phyloP scores from a whole-genome alignment of 2,113 vertebrate species.

The Callorhinus ursinus region DNA sequence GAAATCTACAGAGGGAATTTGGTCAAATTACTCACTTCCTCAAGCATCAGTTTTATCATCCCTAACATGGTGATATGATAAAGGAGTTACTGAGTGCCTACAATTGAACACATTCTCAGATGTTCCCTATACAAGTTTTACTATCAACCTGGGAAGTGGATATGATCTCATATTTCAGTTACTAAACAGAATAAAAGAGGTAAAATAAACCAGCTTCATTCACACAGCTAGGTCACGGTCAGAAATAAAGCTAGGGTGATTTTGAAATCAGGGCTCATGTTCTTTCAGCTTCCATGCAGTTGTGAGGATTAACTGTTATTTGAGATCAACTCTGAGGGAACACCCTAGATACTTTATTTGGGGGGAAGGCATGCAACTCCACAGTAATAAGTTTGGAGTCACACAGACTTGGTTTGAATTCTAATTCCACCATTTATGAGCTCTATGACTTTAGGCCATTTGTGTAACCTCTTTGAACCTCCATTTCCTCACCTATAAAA shows the following conservation, averaged over 20 bases:
- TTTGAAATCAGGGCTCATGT: not conserved
- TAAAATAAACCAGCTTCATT: not conserved
- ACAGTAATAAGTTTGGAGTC: not conserved
- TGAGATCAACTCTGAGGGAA: not conserved
- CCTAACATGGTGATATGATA: not conserved
- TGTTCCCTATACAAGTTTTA: not conserved
- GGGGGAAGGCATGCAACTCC: not conserved
- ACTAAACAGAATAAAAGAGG: not conserved
- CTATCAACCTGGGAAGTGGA: not conserved
- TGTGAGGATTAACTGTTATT: not conserved
- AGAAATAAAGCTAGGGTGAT: not conserved
- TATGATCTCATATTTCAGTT: not conserved
- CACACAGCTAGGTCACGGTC: not conserved
- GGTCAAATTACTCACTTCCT: not conserved
- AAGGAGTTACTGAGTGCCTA: not conserved
- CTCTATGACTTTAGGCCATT: not conserved
- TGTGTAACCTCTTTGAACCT: not conserved
- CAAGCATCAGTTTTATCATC: not conserved
- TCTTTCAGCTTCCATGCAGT: not conserved
- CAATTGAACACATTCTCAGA: not conserved
- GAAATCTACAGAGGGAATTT: not conserved
- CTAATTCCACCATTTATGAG: not conserved
- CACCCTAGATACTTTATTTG: not conserved
- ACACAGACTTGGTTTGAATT: not conserved
- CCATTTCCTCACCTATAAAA: not conserved